A percentile compares a stretch with the other conserved stretches of the same genome.
Conservation (phyloP, 2,113 vertebrate species). For the Rissa tridactyla region DNA sequence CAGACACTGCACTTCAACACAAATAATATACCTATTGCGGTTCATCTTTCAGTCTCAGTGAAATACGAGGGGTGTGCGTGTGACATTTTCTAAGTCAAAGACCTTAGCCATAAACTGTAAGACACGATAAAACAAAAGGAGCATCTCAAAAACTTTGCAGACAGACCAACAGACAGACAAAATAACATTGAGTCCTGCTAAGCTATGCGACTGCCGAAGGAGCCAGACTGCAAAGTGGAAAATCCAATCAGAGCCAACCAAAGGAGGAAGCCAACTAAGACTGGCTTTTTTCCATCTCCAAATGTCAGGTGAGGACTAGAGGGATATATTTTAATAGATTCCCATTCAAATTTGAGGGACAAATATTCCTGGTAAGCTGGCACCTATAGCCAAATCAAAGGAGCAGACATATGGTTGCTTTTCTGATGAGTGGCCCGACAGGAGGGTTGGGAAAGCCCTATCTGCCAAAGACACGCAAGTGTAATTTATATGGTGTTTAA, state of each 20-base stretch:
- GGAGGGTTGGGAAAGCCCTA: not conserved
- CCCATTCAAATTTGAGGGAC: not conserved
- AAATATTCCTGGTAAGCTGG: not conserved
- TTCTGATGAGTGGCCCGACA: not conserved
- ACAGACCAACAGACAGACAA: not conserved
- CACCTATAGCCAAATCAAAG: not conserved
- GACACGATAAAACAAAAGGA: not conserved
- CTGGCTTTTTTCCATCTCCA: constrained; percentile 27
- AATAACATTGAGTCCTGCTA: not conserved
- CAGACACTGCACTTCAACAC: not conserved
- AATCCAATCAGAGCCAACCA: not conserved
- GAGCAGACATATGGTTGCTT: not conserved
- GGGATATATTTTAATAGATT: not conserved
- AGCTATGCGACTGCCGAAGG: not conserved
- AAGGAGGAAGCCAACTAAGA: constrained; percentile 8
- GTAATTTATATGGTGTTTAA: not conserved
- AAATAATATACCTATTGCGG: not conserved
- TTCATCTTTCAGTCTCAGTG: not conserved
- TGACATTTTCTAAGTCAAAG: not conserved
- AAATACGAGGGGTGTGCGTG: not conserved
- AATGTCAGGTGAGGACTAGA: constrained; percentile 12
- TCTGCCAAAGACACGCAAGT: not conserved
- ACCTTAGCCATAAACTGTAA: not conserved
- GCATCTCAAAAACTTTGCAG: not conserved
- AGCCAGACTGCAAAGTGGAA: constrained; percentile 43